These are phyloP conservation scores for Carcina quercana DNA, from an alignment of 2,888 invertebrate species.

Conservation along the genomic window DNA sequence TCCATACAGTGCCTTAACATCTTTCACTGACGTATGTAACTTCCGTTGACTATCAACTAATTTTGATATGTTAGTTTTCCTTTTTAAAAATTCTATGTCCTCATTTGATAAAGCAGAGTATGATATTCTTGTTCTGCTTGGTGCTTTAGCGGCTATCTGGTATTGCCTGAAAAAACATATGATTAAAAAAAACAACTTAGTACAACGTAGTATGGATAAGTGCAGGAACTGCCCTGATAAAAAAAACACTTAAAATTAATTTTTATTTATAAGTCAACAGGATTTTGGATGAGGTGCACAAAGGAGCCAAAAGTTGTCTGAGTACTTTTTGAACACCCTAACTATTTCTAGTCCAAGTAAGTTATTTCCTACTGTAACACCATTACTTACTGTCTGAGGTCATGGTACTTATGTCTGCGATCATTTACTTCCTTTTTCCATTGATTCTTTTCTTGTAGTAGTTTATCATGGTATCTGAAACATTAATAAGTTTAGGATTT, in stretches of 20 bases:
- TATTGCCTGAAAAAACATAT: slow-evolving; percentile 44
- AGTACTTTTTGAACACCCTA: too few species aligned
- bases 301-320: too few species aligned
- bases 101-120: slow-evolving; percentile 53
- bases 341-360: too few species aligned
- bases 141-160: slow-evolving; percentile 40
- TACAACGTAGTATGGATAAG: too few species aligned
- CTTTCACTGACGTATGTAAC: slow-evolving; percentile 43
- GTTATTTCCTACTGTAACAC: too few species aligned
- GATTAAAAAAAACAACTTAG: slow-evolving; percentile 3
- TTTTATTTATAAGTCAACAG: too few species aligned
- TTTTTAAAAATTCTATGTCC: slow-evolving; percentile 58
- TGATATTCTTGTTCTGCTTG: slow-evolving; percentile 42
- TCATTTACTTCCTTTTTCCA: slow-evolving; percentile 59
- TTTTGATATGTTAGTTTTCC: slow-evolving; percentile 49
- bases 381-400: slow-evolving; percentile 54
- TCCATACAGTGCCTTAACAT: slow-evolving; percentile 36
- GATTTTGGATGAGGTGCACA: too few species aligned
- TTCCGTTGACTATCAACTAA: slow-evolving; percentile 47
- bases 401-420: slow-evolving; percentile 52
- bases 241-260: too few species aligned
- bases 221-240: too few species aligned
- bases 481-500: not conserved
- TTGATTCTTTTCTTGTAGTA: slow-evolving; percentile 51
- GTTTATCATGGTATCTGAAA: slow-evolving; percentile 46